Conservation (phyloP, 2,888 invertebrate species). For the Meghimatium bilineatum region DNA sequence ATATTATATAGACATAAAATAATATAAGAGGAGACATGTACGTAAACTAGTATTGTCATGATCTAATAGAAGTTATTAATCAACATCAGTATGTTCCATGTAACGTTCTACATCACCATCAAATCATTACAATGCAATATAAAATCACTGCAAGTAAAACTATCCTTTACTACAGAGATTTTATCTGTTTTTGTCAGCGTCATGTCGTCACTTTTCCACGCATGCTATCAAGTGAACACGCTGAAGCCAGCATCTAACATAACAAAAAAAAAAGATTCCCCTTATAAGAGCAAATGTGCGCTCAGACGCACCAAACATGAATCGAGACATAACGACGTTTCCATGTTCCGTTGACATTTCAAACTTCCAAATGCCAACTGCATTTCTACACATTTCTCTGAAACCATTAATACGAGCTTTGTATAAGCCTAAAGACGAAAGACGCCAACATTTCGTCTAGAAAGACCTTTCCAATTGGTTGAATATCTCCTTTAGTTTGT, state of each 20-base stretch:
- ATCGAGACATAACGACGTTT: background rate
- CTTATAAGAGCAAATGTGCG: background rate
- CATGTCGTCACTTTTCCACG: background rate
- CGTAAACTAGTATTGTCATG: too few species aligned
- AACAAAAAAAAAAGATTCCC: background rate
- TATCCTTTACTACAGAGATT: too few species aligned
- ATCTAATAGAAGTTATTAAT: too few species aligned
- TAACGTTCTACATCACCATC: too few species aligned
- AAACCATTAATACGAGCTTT: conserved; percentile 15
- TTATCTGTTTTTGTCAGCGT: background rate
- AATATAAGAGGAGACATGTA: too few species aligned
- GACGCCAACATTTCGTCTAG: background rate
- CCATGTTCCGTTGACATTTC: conserved; percentile 14
- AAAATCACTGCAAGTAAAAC: too few species aligned
- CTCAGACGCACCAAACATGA: background rate
- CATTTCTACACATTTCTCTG: background rate
- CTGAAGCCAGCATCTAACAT: background rate
- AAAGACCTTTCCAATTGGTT: background rate
- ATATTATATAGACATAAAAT: too few species aligned
- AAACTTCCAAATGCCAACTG: conserved; percentile 8
- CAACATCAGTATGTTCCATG: too few species aligned
- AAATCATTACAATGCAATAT: too few species aligned
- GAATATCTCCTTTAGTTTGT: background rate
- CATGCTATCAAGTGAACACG: background rate
- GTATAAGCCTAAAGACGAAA: conserved; percentile 6